Conservation (phyloP, 2,797 vertebrate genomes). For the Poecilia picta region DNA sequence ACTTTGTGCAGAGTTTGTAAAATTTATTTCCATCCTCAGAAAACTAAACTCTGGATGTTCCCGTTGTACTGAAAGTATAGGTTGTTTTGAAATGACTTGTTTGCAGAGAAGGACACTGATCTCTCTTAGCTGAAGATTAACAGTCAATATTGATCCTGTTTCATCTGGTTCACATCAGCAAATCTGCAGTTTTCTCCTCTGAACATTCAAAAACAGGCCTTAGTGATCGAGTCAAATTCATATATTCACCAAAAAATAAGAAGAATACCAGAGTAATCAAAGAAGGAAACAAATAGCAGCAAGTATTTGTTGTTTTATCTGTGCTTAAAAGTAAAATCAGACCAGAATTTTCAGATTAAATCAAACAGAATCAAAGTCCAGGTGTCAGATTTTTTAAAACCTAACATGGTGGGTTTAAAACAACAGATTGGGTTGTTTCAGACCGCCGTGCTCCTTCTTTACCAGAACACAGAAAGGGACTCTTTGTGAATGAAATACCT, state of each 20-base stretch:
- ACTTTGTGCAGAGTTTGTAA: not conserved
- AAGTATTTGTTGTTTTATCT: not conserved
- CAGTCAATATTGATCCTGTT: conserved; percentile 61
- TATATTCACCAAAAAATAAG: not conserved
- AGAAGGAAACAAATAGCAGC: not conserved
- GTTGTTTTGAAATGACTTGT: conserved; percentile 64
- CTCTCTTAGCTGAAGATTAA: conserved; percentile 76
- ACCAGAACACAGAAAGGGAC: not conserved
- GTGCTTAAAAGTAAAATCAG: not conserved
- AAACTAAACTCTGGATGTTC: not conserved
- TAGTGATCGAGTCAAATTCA: not conserved
- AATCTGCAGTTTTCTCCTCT: not conserved
- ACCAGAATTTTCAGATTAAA: not conserved
- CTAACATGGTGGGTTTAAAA: not conserved
- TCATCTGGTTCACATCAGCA: conserved; percentile 18
- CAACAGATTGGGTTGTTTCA: not conserved
- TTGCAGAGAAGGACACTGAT: conserved; percentile 67
- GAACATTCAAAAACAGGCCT: not conserved
- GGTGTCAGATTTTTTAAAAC: not conserved
- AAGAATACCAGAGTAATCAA: not conserved
- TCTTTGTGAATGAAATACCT: not conserved
- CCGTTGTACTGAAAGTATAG: not conserved
- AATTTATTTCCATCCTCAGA: not conserved
- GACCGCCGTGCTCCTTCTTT: not conserved
- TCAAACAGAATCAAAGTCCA: conserved; percentile 14